Conservation (phyloP, 2,797 vertebrate species). For the Pygocentrus nattereri region DNA sequence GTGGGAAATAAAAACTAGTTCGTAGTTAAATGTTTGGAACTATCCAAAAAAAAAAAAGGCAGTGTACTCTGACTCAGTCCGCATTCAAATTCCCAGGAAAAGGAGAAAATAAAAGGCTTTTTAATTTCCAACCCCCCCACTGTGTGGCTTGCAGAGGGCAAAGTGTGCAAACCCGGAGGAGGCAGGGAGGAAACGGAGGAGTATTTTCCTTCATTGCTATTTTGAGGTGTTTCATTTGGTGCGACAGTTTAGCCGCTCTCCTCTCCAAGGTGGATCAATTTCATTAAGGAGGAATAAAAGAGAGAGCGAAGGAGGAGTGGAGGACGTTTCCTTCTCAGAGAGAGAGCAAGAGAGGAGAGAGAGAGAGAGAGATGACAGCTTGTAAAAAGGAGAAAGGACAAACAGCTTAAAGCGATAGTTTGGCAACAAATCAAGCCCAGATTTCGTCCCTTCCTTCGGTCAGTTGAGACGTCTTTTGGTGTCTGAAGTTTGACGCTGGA, state of each 20-base stretch:
- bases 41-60: background rate
- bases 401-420: background rate
- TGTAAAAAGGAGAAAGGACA: constrained; percentile 17
- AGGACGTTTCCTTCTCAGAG: constrained; percentile 11
- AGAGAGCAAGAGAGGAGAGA: background rate
- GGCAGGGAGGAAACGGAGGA: background rate
- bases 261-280: constrained; percentile 23
- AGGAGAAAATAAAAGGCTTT: background rate
- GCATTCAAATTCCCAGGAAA: background rate
- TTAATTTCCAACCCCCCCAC: background rate
- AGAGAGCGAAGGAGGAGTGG: background rate
- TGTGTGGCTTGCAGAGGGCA: background rate
- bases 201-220: constrained; percentile 2
- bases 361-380: background rate
- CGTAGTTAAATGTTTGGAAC: background rate
- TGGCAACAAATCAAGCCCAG: background rate
- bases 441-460: too few relatives aligned
- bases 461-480: too few relatives aligned
- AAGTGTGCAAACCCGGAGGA: constrained; percentile 2
- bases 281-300: background rate
- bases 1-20: background rate
- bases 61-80: background rate
- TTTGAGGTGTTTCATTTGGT: constrained; percentile 9
- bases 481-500: too few relatives aligned
- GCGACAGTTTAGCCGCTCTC: background rate